Evolutionary conservation across 2,888 invertebrate species (phyloP).

Genomic region (Temnothorax ravouxi): DNA sequence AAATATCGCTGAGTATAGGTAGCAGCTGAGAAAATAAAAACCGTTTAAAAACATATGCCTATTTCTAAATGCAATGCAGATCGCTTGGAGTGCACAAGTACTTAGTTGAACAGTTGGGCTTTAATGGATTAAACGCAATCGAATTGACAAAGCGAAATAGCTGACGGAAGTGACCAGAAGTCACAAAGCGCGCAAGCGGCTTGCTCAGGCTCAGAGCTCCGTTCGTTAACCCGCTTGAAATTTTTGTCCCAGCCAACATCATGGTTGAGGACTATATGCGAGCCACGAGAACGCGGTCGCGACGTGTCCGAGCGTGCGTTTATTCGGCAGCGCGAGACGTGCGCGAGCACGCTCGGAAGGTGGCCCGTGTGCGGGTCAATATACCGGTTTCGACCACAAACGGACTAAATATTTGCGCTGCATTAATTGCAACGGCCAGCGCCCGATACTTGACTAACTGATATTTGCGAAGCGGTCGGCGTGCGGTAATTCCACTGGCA

Average conservation of each 20-base stretch:
- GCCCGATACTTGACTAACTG: conserved; percentile 77
- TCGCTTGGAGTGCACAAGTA: background rate
- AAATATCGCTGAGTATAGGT: background rate
- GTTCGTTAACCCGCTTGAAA: conserved; percentile 28
- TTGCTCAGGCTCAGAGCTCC: conserved; percentile 1
- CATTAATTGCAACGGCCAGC: conserved; percentile 73
- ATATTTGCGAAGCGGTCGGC: conserved; percentile 75
- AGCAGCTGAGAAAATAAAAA: background rate
- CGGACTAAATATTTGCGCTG: conserved; percentile 78
- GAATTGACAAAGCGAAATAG: conserved; percentile 20
- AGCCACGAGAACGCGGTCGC: background rate
- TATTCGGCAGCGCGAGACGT: conserved; percentile 27
- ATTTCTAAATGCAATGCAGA: conserved; percentile 5
- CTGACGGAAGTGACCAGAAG: background rate
- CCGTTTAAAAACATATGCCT: background rate
- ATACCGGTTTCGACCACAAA: conserved; percentile 59
- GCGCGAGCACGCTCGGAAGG: conserved; percentile 43
- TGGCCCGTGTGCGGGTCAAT: conserved; percentile 15
- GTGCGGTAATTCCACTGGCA: conserved; percentile 75
- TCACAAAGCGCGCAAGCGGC: background rate
- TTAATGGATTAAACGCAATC: conserved; percentile 13
- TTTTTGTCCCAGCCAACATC: conserved; percentile 20
- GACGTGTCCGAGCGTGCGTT: conserved; percentile 49
- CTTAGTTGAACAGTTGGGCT: background rate
- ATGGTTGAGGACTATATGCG: conserved; percentile 5